phyloP scores from a whole-genome alignment of 2,888 invertebrate species.

The Chrysotoxum bicinctum region DNA sequence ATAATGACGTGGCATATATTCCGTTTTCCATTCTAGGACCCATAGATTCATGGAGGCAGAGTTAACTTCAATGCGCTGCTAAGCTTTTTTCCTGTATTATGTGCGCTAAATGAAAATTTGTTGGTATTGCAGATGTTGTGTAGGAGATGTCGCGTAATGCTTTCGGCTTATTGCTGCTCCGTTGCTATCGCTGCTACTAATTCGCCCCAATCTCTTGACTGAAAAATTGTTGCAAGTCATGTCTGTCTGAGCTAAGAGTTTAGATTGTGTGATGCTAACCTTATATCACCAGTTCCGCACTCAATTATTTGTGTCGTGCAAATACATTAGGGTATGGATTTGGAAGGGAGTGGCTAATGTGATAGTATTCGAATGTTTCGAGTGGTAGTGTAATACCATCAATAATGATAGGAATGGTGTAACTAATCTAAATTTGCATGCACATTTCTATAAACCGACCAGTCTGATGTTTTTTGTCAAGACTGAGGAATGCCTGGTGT shows the following conservation, averaged over 20 bases:
- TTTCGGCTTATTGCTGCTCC: conserved; percentile 65
- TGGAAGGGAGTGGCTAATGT: neutral
- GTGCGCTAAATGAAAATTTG: conserved; percentile 22
- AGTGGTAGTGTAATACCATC: neutral
- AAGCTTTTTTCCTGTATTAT: conserved; percentile 13
- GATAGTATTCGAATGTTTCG: neutral
- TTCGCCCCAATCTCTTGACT: conserved; percentile 62
- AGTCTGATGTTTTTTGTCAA: no score
- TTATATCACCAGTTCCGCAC: conserved; percentile 44
- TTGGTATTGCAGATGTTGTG: conserved; percentile 55
- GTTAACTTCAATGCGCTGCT: conserved; percentile 20
- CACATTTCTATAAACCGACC: no score
- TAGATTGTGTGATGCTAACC: conserved; percentile 59
- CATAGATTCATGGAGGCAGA: conserved; percentile 29
- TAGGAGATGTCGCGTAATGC: conserved; percentile 67
- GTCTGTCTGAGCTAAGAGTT: conserved; percentile 60
- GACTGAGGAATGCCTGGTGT: no score
- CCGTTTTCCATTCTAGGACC: conserved; percentile 17
- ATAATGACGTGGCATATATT: conserved; percentile 70
- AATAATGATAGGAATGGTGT: no score
- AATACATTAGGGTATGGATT: neutral
- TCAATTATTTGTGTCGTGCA: conserved; percentile 4
- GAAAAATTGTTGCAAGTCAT: conserved; percentile 67
- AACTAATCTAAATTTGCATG: no score
- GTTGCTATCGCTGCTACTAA: conserved; percentile 54